Evolutionary conservation across 2,888 invertebrate species (phyloP), one percentile per base, ranked within the genome.

Genomic region (Acleris cristana): DNA sequence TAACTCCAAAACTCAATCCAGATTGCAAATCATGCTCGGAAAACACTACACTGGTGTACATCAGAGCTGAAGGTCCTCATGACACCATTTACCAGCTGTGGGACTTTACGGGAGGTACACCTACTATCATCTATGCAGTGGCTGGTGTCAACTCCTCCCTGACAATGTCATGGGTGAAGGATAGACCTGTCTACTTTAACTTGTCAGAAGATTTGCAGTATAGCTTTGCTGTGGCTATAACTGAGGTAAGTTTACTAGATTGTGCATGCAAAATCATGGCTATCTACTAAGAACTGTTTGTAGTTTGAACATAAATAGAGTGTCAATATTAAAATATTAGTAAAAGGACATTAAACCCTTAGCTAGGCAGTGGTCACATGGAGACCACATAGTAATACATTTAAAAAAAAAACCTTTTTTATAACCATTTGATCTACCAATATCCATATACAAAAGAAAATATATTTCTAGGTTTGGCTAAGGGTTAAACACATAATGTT

Each of bases 21-120:
- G 86, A 85, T 49, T 91, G 90, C 66, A 30, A 71, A 0, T 65
- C 69, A 23, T 92, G 92, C 70, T 74, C 78, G 5, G 70, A 75
- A 2, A 79, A 86, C 58, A 74, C 83, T 1, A 92, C 91, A 2
- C 79, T 94, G 0, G 74, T 94, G 4, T 93, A 95, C 75, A 84
- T 94, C 10, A 84, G 86, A 76, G 95, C 95, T 0, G 91, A 89
- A 23, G 94, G 95, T 0, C 69, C 82, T 1, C 83, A 91, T 55
- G 95, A 96, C 80, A 93, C 93, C 0, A 80, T 96, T 1, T 95
- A 96, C 78, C 95, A 95, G 78, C 73, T 96, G 56, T 95, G 95
- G 94, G 95, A 95, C 82, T 95, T 96, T 74, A 91, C 93, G 3
- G 65, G 76, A 26, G 92, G 94, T 4, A 86, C 92, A 52, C 96